Evolutionary conservation across 2,888 invertebrate species (phyloP).

Genomic region (Erynnis tages): DNA sequence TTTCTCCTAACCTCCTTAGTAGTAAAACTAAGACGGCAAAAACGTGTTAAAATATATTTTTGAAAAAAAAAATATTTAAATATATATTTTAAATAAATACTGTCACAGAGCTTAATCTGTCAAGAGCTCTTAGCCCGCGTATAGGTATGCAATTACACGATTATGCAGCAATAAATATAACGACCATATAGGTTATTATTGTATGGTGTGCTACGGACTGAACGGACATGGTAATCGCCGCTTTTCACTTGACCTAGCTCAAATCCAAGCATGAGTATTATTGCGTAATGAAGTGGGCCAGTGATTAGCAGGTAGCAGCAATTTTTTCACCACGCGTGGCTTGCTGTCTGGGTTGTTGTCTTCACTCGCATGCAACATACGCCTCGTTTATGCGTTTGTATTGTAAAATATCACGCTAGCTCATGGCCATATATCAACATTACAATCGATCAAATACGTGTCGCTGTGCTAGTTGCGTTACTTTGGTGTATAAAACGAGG

Average conservation of each 20-base stretch:
- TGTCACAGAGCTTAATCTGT: background rate
- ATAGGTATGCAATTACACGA: background rate
- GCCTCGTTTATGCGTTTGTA: constrained; percentile 32
- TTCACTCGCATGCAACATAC: constrained; percentile 30
- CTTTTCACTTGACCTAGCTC: constrained; percentile 56
- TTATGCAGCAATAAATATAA: constrained; percentile 12
- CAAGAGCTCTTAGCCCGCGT: background rate
- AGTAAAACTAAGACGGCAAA: too few species aligned
- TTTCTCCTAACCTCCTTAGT: background rate
- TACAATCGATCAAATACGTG: constrained; percentile 25
- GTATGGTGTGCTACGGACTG: constrained; percentile 31
- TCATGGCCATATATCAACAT: constrained; percentile 31
- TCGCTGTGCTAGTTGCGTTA: constrained; percentile 2
- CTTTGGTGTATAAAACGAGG: constrained; percentile 17
- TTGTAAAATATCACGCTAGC: constrained; percentile 27
- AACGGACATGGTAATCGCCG: constrained; percentile 44
- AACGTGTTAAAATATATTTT: background rate
- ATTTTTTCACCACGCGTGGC: constrained; percentile 45
- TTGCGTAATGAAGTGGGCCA: constrained; percentile 42
- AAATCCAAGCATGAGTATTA: constrained; percentile 44
- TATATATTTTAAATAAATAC: background rate
- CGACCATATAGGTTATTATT: constrained; percentile 8
- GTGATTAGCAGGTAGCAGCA: constrained; percentile 38
- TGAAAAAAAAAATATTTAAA: background rate
- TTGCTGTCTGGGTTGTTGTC: constrained; percentile 25